A percentile compares a stretch with the other conserved stretches of the same genome.
phyloP scores from a whole-genome alignment of 2,113 vertebrate genomes.

The Rattus rattus region DNA sequence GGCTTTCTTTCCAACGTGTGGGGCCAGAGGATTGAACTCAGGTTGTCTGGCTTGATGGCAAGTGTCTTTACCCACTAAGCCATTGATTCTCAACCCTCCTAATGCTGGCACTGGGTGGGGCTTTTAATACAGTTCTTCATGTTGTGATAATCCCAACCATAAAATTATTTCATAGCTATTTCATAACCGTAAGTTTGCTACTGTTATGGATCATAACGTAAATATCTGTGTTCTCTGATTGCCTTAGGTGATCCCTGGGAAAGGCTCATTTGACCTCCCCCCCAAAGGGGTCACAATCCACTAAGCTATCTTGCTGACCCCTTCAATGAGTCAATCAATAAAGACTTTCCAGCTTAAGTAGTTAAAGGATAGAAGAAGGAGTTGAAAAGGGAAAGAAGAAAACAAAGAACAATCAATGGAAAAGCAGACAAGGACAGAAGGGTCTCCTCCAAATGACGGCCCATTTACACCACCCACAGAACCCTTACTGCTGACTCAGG shows the following conservation, averaged over 20 bases:
- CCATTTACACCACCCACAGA: conserved; percentile 82
- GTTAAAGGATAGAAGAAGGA: background rate
- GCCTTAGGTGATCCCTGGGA: background rate
- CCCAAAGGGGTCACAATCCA: background rate
- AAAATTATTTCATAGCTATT: background rate
- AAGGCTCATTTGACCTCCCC: background rate
- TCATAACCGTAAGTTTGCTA: background rate
- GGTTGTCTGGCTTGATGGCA: background rate
- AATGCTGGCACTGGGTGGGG: background rate
- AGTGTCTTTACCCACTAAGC: background rate
- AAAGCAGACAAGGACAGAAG: background rate
- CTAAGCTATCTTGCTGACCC: background rate
- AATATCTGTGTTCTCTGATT: background rate
- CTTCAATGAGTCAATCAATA: background rate
- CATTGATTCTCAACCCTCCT: background rate
- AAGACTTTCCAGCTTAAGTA: background rate
- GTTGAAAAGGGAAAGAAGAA: background rate
- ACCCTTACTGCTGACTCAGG: conserved; percentile 47
- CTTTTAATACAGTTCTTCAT: background rate
- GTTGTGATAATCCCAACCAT: background rate
- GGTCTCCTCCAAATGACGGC: conserved; percentile 8
- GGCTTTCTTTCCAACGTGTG: background rate
- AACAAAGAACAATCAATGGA: background rate
- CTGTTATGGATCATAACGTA: background rate
- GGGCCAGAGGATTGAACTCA: background rate